Percentiles rank a stretch among this genome's conserved stretches.
phyloP scores from a whole-genome alignment of 2,113 vertebrate genomes.

The Todiramphus chloris region DNA sequence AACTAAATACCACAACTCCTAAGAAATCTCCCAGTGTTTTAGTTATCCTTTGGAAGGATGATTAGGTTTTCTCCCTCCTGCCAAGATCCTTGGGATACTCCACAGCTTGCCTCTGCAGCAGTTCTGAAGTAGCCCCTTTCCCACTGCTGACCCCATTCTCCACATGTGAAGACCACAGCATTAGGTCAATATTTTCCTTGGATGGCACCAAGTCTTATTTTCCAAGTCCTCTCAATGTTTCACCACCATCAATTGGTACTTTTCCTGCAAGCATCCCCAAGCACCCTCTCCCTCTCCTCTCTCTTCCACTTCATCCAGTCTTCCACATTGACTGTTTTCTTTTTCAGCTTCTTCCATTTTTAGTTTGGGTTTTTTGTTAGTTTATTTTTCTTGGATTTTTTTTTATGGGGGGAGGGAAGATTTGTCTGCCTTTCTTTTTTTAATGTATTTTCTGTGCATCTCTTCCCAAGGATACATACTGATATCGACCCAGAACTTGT shows the following conservation, averaged over 20 bases:
- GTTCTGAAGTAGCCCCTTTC: background rate
- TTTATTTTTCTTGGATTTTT: background rate
- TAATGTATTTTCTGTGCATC: background rate
- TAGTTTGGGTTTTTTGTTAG: background rate
- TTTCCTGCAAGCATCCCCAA: background rate
- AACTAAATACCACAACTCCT: background rate
- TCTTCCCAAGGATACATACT: background rate
- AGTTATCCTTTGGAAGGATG: background rate
- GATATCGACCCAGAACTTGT: rapidly evolving
- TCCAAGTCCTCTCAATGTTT: background rate
- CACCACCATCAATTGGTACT: rapidly evolving
- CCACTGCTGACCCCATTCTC: background rate
- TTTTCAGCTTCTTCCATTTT: background rate
- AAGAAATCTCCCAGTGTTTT: background rate
- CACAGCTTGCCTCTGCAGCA: background rate
- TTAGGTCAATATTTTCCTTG: background rate
- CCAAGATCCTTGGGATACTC: background rate
- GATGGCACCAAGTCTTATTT: background rate
- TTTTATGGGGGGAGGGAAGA: no score
- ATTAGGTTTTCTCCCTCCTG: background rate
- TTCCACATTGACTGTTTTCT: background rate
- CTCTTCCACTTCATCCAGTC: rapidly evolving
- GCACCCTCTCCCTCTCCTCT: background rate
- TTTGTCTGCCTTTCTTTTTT: background rate
- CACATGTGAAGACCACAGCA: rapidly evolving